Evolutionary conservation across 2,113 vertebrate genomes (phyloP).

Genomic region (Micromys minutus): DNA sequence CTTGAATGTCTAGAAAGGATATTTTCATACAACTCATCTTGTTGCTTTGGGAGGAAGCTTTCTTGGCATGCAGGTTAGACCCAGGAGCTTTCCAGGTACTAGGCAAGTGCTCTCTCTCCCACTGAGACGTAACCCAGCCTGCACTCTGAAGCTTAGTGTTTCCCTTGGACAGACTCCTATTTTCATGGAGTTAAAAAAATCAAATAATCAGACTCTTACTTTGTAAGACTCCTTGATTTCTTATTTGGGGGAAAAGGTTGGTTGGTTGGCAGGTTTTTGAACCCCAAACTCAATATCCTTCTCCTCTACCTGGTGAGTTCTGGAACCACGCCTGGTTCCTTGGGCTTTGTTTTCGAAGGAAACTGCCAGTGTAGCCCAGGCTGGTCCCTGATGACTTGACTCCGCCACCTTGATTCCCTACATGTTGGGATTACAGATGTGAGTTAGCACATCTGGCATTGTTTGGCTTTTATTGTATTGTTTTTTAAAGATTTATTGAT

Average conservation of each 20-base stretch:
- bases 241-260: background rate
- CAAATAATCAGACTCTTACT: background rate
- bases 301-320: background rate
- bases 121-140: background rate
- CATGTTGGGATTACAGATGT: background rate
- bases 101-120: background rate
- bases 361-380: background rate
- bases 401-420: background rate
- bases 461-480: background rate
- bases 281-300: background rate
- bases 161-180: background rate
- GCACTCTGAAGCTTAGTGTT: background rate
- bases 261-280: background rate
- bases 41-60: background rate
- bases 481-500: too few species aligned
- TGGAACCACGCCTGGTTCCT: background rate
- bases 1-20: background rate
- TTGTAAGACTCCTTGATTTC: background rate
- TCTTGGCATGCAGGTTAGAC: too few species aligned
- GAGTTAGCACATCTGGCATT: background rate
- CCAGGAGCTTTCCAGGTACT: background rate
- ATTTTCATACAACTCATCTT: background rate
- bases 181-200: constrained; percentile 37
- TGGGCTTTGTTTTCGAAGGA: background rate
- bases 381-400: background rate